These are phyloP conservation scores for Siderastrea radians DNA, from an alignment of 92 coral and sea anemone species.

Conservation along the genomic window DNA sequence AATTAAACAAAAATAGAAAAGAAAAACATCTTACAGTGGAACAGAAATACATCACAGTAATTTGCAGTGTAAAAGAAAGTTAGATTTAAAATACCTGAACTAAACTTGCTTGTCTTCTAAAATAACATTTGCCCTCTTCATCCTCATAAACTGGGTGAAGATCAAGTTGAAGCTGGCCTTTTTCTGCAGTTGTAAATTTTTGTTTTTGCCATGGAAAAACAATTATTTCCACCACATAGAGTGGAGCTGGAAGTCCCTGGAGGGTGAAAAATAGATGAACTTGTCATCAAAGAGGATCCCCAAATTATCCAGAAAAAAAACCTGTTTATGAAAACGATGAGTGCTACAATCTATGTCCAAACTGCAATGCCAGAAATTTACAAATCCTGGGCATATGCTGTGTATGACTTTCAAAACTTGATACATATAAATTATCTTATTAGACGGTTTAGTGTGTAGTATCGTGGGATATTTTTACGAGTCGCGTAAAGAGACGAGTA, in stretches of 20 bases:
- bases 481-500: too few species aligned
- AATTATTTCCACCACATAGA: conserved; percentile 87
- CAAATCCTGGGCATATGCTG: too few species aligned
- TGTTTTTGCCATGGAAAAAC: conserved; percentile 73
- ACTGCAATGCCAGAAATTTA: too few species aligned
- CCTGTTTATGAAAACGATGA: too few species aligned
- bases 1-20: neutral
- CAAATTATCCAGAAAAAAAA: too few species aligned
- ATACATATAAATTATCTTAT: too few species aligned
- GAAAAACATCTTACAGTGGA: neutral
- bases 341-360: too few species aligned
- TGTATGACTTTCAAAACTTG: too few species aligned
- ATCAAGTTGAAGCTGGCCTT: conserved; percentile 42
- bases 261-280: neutral
- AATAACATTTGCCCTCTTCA: conserved; percentile 91
- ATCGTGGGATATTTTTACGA: too few species aligned
- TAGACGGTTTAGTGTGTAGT: too few species aligned
- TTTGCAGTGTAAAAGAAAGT: neutral
- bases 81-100: conserved; percentile 66
- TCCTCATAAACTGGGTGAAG: conserved; percentile 94
- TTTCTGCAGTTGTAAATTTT: conserved; percentile 32
- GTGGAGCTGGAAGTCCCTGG: conserved; percentile 73
- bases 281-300: neutral
- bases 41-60: too few species aligned
- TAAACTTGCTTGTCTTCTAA: conserved; percentile 93